phyloP scores from a whole-genome alignment of 2,888 invertebrate species.

The Nomada goodeniana region DNA sequence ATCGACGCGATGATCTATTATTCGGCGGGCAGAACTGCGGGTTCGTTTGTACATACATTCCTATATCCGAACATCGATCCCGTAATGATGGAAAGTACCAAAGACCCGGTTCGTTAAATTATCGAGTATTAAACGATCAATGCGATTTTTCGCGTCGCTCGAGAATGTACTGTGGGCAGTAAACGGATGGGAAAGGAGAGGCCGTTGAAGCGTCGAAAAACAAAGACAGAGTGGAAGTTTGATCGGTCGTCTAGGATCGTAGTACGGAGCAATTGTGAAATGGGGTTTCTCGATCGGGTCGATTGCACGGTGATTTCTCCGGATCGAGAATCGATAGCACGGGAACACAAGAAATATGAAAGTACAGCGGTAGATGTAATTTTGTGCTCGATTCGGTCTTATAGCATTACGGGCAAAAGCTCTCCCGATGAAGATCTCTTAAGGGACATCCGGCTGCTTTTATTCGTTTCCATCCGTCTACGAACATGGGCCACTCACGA shows the following conservation, averaged over 20 bases:
- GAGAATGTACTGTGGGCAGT: neutral
- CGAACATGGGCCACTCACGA: constrained; percentile 59
- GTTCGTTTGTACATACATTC: neutral
- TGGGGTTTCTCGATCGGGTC: neutral
- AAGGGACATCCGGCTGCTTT: constrained; percentile 63
- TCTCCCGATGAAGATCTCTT: constrained; percentile 67
- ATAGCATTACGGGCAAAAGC: constrained; percentile 62
- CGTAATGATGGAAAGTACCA: too few species aligned
- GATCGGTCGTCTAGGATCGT: neutral
- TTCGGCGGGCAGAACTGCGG: neutral
- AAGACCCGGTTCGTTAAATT: constrained; percentile 1
- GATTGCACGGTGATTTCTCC: neutral
- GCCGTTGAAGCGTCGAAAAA: neutral
- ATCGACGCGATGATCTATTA: constrained; percentile 1
- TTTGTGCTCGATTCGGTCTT: constrained; percentile 50
- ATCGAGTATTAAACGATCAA: neutral
- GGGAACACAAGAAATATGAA: constrained; percentile 14
- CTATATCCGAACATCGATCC: too few species aligned
- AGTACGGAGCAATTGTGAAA: neutral
- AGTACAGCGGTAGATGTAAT: constrained; percentile 48
- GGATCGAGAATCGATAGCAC: constrained; percentile 5
- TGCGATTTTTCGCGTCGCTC: neutral
- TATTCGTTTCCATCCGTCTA: constrained; percentile 66
- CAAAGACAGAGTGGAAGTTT: neutral
- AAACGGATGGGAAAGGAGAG: neutral